Evolutionary conservation across 2,113 vertebrate species (phyloP).

Genomic region (Rhizomys pruinosus): DNA sequence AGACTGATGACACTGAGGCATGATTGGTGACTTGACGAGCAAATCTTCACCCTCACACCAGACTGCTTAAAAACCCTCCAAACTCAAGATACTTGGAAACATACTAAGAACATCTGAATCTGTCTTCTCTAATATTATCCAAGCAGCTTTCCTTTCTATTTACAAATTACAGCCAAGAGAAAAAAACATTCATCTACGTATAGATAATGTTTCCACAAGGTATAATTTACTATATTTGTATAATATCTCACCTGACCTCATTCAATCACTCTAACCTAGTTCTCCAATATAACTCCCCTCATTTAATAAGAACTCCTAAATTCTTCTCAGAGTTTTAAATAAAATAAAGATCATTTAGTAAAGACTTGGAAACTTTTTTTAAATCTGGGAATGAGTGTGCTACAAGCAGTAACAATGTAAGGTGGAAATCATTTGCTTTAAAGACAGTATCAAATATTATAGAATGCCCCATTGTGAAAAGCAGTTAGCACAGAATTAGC

Average conservation of each 20-base stretch:
- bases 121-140: conserved; percentile 9
- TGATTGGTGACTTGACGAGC: conserved; percentile 25
- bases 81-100: background rate
- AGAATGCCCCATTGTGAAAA: conserved; percentile 65
- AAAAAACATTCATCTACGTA: conserved; percentile 34
- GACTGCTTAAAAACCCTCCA: background rate
- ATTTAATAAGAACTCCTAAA: background rate
- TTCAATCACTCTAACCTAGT: background rate
- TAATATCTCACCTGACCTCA: conserved; percentile 16
- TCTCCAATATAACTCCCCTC: background rate
- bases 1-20: background rate
- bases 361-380: conserved; percentile 50
- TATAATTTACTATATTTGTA: background rate
- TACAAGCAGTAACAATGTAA: conserved; percentile 57
- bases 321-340: conserved; percentile 59
- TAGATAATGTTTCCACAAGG: conserved; percentile 16
- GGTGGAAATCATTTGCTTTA: conserved; percentile 61
- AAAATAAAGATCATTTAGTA: conserved; percentile 57
- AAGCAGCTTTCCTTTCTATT: conserved; percentile 18
- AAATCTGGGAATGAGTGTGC: conserved; percentile 31
- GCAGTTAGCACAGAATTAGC: conserved; percentile 69
- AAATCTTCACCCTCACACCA: conserved; percentile 3
- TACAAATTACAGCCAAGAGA: conserved; percentile 41
- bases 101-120: conserved; percentile 1
- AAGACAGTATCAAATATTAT: conserved; percentile 66